Conservation (phyloP, 1,140 invertebrate genomes). For the Calephelis nemesis region DNA sequence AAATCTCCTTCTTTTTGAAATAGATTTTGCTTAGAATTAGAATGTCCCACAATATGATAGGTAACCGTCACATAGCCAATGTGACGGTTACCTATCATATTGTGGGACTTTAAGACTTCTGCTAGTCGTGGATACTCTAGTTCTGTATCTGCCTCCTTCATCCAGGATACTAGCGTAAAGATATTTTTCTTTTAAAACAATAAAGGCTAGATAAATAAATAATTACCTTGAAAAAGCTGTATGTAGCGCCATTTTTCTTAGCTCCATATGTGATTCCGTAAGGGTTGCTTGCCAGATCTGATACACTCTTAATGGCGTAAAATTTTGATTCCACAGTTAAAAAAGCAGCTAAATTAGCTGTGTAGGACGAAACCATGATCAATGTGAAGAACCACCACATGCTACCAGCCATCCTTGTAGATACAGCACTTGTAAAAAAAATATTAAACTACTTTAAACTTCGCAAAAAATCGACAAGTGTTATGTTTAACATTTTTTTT, state of each 20-base stretch:
- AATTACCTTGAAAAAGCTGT: slow-evolving; percentile 90
- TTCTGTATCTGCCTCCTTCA: no score
- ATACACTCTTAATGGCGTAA: slow-evolving; percentile 90
- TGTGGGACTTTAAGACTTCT: no score
- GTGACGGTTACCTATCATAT: no score
- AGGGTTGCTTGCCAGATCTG: slow-evolving; percentile 87
- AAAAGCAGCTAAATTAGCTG: slow-evolving; percentile 98
- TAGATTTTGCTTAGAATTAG: no score
- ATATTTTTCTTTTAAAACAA: not conserved
- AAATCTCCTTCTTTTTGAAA: no score
- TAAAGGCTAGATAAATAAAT: no score
- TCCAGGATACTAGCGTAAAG: not conserved
- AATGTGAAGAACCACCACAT: slow-evolving; percentile 98
- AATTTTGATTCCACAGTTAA: slow-evolving; percentile 93
- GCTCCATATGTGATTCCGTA: slow-evolving; percentile 92
- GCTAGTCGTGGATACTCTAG: no score
- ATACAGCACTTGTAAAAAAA: slow-evolving; percentile 81
- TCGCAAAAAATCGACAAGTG: no score
- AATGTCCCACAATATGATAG: no score
- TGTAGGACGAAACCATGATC: slow-evolving; percentile 98
- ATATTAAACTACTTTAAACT: no score
- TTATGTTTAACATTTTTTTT: no score
- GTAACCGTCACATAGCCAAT: no score
- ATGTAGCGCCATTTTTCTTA: slow-evolving; percentile 89
- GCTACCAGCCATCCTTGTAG: slow-evolving; percentile 88